These are phyloP conservation scores for Pammene fasciana DNA, from an alignment of 2,888 invertebrate genomes.

Conservation along the genomic window DNA sequence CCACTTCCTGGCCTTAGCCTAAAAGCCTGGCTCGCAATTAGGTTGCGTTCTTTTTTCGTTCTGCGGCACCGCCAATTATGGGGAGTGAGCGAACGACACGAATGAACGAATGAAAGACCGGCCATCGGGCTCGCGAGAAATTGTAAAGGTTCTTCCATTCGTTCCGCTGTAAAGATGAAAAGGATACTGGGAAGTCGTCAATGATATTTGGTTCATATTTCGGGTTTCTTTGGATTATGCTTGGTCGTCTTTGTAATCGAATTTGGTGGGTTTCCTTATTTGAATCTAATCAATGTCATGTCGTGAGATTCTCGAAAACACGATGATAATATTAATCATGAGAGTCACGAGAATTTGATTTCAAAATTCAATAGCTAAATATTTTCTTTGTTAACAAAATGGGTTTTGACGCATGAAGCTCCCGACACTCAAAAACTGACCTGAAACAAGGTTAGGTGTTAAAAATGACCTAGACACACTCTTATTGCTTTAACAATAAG, in stretches of 20 bases:
- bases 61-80: conserved; percentile 46
- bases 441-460: too few relatives aligned
- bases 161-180: conserved; percentile 44
- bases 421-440: too few relatives aligned
- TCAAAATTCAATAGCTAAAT: too few relatives aligned
- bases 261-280: background rate
- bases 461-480: too few relatives aligned
- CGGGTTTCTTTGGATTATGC: background rate
- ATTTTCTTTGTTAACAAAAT: too few relatives aligned
- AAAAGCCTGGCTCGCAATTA: conserved; percentile 69
- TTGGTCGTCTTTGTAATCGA: background rate
- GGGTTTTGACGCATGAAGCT: too few relatives aligned
- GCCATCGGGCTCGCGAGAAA: conserved; percentile 52
- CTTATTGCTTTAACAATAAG: too few relatives aligned
- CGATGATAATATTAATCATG: too few relatives aligned
- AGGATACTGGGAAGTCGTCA: conserved; percentile 33
- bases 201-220: conserved; percentile 21
- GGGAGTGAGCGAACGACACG: conserved; percentile 53
- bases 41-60: conserved; percentile 58
- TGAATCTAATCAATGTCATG: background rate
- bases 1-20: conserved; percentile 52
- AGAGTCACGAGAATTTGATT: too few relatives aligned
- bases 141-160: conserved; percentile 63
- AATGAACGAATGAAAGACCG: conserved; percentile 51
- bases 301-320: too few relatives aligned